Evolutionary conservation across 1,140 invertebrate genomes (phyloP), one percentile per base, ranked within the genome.

Genomic region (Scylla paramamosain): DNA sequence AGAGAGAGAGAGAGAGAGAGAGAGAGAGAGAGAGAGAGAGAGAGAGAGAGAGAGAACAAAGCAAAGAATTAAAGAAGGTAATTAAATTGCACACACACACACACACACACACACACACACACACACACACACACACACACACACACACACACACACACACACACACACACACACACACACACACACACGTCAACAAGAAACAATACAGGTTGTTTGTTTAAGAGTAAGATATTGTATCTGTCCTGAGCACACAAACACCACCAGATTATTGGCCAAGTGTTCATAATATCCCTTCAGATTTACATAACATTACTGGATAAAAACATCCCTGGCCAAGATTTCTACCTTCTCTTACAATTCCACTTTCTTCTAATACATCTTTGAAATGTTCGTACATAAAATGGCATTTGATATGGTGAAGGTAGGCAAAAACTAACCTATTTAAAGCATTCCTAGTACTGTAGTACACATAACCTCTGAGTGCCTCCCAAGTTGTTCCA

Each of bases 141-240:
- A 77, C 67, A 77, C 67, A 77, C 67, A 77, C n/a, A 77, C n/a
- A 77, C n/a, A 77, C n/a, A 77, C 52, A n/a, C n/a, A 77, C n/a
- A n/a, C 67, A 77, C 25, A 77, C 67, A 77, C n/a, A n/a, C 6
- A n/a, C 67, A n/a, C n/a, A 77, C n/a, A n/a, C 25, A 77, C 67
- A n/a, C 20, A 77, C n/a, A 8, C 1, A 20, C 67, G 0, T 77
- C 67, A 77, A 77, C n/a, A 77, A n/a, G 1, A 8, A 77, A 77
- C n/a, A 77, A 77, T 77, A 20, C 67, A 77, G 39, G 39, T 6
- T 2, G 67, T 77, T 25, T 14, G 59, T 67, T 67, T 77, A n/a
- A 77, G 67, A 8, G 6, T 77, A n/a, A n/a, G 25, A n/a, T n/a
- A 77, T 7, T 77, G 67, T 25, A 77, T 77, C 67, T 77, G 8